Evolutionary conservation across 2,113 vertebrate species (phyloP).

Genomic region (Cariama cristata): DNA sequence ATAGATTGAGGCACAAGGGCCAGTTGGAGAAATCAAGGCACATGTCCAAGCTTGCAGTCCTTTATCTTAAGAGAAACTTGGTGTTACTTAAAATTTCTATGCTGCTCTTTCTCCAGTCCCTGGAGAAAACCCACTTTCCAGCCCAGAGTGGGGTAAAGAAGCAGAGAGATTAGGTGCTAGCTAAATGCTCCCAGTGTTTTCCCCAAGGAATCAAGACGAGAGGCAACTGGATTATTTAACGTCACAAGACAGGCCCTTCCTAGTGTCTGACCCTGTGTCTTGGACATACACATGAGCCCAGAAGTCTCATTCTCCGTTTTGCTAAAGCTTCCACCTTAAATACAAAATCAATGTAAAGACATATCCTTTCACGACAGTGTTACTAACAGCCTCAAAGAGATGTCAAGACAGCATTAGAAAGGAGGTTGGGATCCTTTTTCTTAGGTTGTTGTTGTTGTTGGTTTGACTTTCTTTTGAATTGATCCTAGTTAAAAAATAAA

Average conservation of each 20-base stretch:
- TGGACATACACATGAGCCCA: background rate
- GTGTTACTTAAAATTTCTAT: background rate
- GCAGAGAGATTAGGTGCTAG: slow-evolving; percentile 53
- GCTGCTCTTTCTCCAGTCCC: slow-evolving; percentile 14
- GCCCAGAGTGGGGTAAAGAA: background rate
- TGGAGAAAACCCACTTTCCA: slow-evolving; percentile 29
- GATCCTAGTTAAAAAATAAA: slow-evolving; percentile 74
- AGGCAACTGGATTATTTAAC: slow-evolving; percentile 16
- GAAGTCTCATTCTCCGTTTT: slow-evolving; percentile 62
- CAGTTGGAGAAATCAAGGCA: background rate
- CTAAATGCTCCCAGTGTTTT: slow-evolving; percentile 41
- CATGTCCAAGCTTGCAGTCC: background rate
- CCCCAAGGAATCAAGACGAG: background rate
- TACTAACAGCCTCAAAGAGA: slow-evolving; percentile 89
- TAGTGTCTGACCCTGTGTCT: slow-evolving; percentile 57
- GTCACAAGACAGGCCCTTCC: slow-evolving; percentile 42
- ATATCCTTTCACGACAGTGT: slow-evolving; percentile 91
- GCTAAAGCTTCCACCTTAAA: slow-evolving; percentile 88
- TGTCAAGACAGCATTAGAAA: slow-evolving; percentile 72
- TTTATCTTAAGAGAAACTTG: slow-evolving; percentile 10
- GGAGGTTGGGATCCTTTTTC: slow-evolving; percentile 74
- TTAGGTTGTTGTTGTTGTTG: slow-evolving; percentile 73
- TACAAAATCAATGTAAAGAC: slow-evolving; percentile 77
- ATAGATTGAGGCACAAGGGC: background rate
- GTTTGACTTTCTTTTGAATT: slow-evolving; percentile 74